Evolutionary conservation across 1,140 invertebrate species (phyloP), one percentile per base, ranked within the genome.

Genomic region (Drosophila burlai): DNA sequence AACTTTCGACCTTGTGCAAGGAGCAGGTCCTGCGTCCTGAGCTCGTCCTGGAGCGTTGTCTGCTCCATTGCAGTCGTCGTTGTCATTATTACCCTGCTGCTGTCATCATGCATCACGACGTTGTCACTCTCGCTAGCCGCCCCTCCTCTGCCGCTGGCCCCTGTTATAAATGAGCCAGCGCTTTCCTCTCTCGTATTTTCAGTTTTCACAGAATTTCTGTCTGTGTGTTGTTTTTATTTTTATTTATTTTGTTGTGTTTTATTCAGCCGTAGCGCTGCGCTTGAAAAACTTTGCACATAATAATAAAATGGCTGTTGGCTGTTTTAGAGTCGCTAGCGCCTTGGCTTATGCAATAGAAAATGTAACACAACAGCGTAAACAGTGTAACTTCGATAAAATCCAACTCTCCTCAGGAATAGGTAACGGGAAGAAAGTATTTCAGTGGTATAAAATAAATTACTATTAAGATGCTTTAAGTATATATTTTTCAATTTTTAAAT

Each of bases 1-100:
- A 67, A 54, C 67, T 54, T 71, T 71, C 67, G 67, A 71, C 66
- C 75, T 69, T 78, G 65, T 67, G 66, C 42, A 8, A 18, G 42
- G 31, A 52, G 50, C 49, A 58, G 45, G 40, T 58, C 52, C 66
- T 73, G 57, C 67, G 59, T 55, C 36, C 34, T 55, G 54, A 36
- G 64, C 46, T 52, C 69, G 75, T 57, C 43, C 50, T 62, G 66
- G 49, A 61, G 66, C 80, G 80, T 61, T 71, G 72, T 85, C 73
- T 81, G 76, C 68, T 81, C 69, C 83, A 82, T 86, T 86, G 83
- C 83, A 80, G 80, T 87, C 75, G 50, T 77, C 84, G 84, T 81
- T 87, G 84, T 87, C 84, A 87, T 87, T 87, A 87, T 89, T 87
- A 81, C 84, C 84, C 81, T 67, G 84, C 84, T 84, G 81, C 84